These are phyloP conservation scores for Chloroceryle inda DNA, from an alignment of 2,797 vertebrate species.

Conservation along the genomic window DNA sequence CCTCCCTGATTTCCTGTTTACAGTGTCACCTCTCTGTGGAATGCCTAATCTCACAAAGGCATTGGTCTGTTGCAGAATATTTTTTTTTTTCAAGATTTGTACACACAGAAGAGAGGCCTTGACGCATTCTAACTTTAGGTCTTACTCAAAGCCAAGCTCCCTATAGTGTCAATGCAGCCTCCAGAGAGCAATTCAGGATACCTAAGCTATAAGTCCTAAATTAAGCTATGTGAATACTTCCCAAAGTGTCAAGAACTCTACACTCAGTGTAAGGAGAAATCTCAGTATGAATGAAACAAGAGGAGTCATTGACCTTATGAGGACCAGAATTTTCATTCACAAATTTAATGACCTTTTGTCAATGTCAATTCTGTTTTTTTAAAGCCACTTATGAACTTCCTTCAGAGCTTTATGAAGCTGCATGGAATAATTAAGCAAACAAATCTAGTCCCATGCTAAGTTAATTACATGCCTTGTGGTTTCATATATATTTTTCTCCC, in stretches of 20 bases:
- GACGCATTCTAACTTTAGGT: constrained; percentile 41
- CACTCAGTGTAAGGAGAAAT: not conserved
- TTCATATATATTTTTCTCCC: constrained; percentile 42
- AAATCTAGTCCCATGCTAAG: constrained; percentile 58
- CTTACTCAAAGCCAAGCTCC: not conserved
- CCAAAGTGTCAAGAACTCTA: not conserved
- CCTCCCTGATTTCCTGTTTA: constrained; percentile 43
- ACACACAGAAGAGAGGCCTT: constrained; percentile 35
- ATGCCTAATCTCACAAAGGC: not conserved
- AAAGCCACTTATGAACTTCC: constrained; percentile 26
- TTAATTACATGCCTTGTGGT: constrained; percentile 65
- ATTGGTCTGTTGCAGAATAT: not conserved
- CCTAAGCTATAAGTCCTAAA: constrained; percentile 24
- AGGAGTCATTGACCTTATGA: constrained; percentile 24
- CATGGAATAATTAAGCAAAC: constrained; percentile 66
- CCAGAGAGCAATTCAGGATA: constrained; percentile 42
- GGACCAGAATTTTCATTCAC: constrained; percentile 50
- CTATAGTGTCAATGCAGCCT: not conserved
- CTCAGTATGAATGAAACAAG: constrained; percentile 40
- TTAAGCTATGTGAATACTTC: constrained; percentile 16
- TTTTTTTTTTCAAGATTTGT: not conserved
- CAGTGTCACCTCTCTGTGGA: constrained; percentile 30
- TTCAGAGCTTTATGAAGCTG: constrained; percentile 52
- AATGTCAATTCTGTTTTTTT: not conserved
- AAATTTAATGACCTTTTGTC: constrained; percentile 41